Evolutionary conservation across 2,888 invertebrate genomes (phyloP).

Genomic region (Neocrepidodera transversa): DNA sequence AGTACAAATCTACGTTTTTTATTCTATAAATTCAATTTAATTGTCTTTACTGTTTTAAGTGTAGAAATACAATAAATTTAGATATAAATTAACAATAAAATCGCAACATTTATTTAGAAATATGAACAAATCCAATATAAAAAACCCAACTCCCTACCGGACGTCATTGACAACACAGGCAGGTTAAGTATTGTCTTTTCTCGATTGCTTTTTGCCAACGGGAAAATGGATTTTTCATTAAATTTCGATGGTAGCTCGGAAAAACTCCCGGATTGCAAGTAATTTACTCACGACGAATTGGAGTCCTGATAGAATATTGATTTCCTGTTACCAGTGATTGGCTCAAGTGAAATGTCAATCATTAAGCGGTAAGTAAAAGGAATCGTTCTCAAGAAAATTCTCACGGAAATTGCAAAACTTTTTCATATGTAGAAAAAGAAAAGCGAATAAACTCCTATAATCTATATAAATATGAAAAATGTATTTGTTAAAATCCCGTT

Average conservation of each 20-base stretch:
- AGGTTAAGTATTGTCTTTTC: slow-evolving; percentile 57
- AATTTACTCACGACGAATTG: slow-evolving; percentile 28
- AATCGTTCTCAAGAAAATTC: not conserved
- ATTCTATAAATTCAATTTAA: no score
- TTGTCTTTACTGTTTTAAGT: no score
- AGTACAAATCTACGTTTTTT: no score
- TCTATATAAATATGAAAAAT: no score
- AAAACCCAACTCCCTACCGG: no score
- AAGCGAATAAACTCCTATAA: no score
- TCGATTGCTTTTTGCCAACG: slow-evolving; percentile 53
- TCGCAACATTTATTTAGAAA: no score
- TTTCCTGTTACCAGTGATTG: slow-evolving; percentile 27
- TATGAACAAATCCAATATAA: no score
- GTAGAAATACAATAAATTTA: no score
- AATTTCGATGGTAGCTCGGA: slow-evolving; percentile 34
- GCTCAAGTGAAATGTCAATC: slow-evolving; percentile 23
- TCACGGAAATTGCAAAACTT: not conserved
- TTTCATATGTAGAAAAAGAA: no score
- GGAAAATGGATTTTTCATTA: slow-evolving; percentile 57
- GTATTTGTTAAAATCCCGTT: not conserved
- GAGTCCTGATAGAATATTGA: slow-evolving; percentile 28
- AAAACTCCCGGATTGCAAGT: slow-evolving; percentile 30
- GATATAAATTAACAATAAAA: no score
- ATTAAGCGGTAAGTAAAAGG: slow-evolving; percentile 15
- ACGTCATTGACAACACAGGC: not conserved